Percentiles rank a stretch among this genome's conserved stretches.
Conservation (phyloP, 2,888 invertebrate species). For the Aleiodes alternator region DNA sequence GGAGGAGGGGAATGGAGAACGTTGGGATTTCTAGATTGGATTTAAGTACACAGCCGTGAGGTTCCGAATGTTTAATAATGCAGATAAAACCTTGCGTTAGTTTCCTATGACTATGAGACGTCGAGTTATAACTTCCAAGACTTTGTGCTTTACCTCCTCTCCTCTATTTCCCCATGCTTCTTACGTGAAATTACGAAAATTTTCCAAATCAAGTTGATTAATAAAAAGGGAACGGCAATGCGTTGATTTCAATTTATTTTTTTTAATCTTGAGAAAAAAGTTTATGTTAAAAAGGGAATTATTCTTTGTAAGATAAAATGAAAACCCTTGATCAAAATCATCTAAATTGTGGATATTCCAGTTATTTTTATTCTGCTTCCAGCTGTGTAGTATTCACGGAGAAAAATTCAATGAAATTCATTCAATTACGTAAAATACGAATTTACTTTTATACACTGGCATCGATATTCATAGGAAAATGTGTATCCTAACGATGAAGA, state of each 20-base stretch:
- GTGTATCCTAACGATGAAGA: conserved; percentile 58
- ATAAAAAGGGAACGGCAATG: no score
- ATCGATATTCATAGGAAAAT: conserved; percentile 70
- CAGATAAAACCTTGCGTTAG: conserved; percentile 63
- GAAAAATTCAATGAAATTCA: conserved; percentile 62
- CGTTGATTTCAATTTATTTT: no score
- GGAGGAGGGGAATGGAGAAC: conserved; percentile 48
- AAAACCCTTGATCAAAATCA: neutral
- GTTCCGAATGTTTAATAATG: conserved; percentile 71
- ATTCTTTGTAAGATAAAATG: no score
- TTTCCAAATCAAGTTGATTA: conserved; percentile 1
- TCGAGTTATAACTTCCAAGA: conserved; percentile 28
- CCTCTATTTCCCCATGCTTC: neutral
- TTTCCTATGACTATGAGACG: conserved; percentile 38
- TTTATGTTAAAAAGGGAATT: no score
- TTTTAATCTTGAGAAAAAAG: no score
- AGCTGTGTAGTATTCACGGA: conserved; percentile 60
- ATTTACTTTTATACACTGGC: conserved; percentile 53
- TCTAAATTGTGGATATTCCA: neutral
- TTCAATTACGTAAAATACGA: conserved; percentile 65
- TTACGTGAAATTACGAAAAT: neutral
- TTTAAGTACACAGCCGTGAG: conserved; percentile 71
- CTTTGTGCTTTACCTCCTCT: neutral
- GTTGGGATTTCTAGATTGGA: conserved; percentile 69
- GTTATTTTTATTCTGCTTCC: conserved; percentile 63